phyloP scores from a whole-genome alignment of 2,113 vertebrate genomes.

The Machaerirhynchus nigripectus region DNA sequence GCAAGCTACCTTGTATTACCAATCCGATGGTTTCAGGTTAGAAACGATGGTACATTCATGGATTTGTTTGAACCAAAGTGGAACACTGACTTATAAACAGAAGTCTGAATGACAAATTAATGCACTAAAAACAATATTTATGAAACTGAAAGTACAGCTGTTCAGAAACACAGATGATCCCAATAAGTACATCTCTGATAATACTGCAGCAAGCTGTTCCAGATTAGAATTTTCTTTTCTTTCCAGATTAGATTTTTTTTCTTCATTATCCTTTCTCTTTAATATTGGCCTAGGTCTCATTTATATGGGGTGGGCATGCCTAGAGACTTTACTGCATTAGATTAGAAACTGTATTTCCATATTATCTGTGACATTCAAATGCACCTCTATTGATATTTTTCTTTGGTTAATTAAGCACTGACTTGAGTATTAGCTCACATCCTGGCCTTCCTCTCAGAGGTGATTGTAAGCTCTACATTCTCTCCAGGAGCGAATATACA shows the following conservation, averaged over 20 bases:
- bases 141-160: not conserved
- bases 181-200: not conserved
- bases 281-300: constrained; percentile 56
- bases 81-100: not conserved
- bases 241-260: too few species aligned
- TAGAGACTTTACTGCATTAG: constrained; percentile 54
- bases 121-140: not conserved
- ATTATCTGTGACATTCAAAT: constrained; percentile 66
- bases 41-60: accelerated
- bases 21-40: not conserved
- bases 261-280: constrained; percentile 33
- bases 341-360: constrained; percentile 61
- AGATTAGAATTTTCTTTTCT: constrained; percentile 13
- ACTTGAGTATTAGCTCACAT: constrained; percentile 46
- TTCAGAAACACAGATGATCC: not conserved
- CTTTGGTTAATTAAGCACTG: constrained; percentile 65
- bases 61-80: not conserved
- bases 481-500: not conserved
- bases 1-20: not conserved
- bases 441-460: constrained; percentile 48
- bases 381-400: constrained; percentile 63
- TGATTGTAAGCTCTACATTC: not conserved
- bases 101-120: not conserved
- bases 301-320: constrained; percentile 39
- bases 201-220: not conserved